These are phyloP conservation scores for Oligia latruncula DNA, from an alignment of 2,888 invertebrate genomes.

Conservation along the genomic window DNA sequence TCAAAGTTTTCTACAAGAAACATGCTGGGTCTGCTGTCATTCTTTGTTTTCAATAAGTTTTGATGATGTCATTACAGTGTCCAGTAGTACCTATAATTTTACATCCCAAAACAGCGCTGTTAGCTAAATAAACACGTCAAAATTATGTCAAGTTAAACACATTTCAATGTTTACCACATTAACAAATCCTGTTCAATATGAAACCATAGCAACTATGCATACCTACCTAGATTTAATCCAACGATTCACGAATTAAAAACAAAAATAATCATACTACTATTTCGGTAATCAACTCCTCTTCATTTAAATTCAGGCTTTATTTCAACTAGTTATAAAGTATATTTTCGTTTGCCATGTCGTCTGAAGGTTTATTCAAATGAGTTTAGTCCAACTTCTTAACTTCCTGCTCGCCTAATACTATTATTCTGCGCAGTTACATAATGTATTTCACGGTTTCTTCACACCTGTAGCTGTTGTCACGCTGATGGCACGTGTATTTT, in stretches of 20 bases:
- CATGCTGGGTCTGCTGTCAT: neutral
- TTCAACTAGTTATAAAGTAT: rapidly evolving
- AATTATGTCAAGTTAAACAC: neutral
- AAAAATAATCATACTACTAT: constrained; percentile 38
- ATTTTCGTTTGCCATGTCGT: constrained; percentile 16
- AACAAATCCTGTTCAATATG: neutral
- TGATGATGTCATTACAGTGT: neutral
- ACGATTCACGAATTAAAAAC: constrained; percentile 29
- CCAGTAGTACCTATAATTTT: neutral
- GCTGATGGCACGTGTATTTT: constrained; percentile 20
- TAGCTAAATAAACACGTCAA: neutral
- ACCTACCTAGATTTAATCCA: neutral
- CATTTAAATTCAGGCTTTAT: constrained; percentile 11
- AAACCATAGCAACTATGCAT: neutral
- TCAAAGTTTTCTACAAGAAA: neutral
- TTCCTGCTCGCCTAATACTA: constrained; percentile 69
- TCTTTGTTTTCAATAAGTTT: neutral
- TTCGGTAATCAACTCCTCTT: constrained; percentile 6
- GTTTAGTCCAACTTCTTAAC: constrained; percentile 51
- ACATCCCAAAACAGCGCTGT: neutral
- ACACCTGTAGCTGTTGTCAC: constrained; percentile 41
- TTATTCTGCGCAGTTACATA: constrained; percentile 66
- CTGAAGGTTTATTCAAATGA: constrained; percentile 66
- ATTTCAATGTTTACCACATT: neutral
- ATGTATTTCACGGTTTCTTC: constrained; percentile 54